Conservation (phyloP, 2,888 invertebrate genomes). For the Drosophila kuntzei region DNA sequence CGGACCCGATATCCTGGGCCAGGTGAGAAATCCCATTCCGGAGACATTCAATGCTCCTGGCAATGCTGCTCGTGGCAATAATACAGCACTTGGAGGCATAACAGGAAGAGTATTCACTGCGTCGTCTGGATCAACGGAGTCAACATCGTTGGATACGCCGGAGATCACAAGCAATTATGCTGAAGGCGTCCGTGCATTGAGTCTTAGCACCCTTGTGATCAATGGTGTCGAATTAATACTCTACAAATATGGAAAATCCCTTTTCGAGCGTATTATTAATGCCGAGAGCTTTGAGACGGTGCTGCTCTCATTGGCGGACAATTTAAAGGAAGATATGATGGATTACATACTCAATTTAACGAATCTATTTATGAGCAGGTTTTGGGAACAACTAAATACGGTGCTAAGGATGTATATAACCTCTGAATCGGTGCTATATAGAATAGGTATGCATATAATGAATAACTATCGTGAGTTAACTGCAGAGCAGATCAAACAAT, state of each 20-base stretch:
- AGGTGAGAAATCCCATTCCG: slow-evolving; percentile 74
- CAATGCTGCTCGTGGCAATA: background rate
- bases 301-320: slow-evolving; percentile 53
- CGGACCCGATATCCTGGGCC: slow-evolving; percentile 73
- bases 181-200: slow-evolving; percentile 35
- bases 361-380: slow-evolving; percentile 49
- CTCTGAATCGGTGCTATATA: slow-evolving; percentile 70
- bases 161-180: slow-evolving; percentile 29
- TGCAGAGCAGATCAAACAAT: slow-evolving; percentile 9
- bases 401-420: slow-evolving; percentile 56
- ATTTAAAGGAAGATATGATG: slow-evolving; percentile 30
- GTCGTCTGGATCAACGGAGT: slow-evolving; percentile 21
- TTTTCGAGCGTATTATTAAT: slow-evolving; percentile 58
- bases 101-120: background rate
- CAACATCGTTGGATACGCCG: background rate
- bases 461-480: background rate
- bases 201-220: slow-evolving; percentile 42
- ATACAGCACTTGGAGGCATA: background rate
- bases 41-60: slow-evolving; percentile 14
- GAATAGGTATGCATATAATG: slow-evolving; percentile 50
- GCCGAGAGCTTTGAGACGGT: slow-evolving; percentile 56
- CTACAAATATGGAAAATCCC: slow-evolving; percentile 13
- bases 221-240: slow-evolving; percentile 29
- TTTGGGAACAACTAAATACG: slow-evolving; percentile 35
- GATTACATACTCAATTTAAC: slow-evolving; percentile 55